Base-by-base conservation (phyloP, 2,113 vertebrate species). In the Nerophis lumbriciformis region DNA sequence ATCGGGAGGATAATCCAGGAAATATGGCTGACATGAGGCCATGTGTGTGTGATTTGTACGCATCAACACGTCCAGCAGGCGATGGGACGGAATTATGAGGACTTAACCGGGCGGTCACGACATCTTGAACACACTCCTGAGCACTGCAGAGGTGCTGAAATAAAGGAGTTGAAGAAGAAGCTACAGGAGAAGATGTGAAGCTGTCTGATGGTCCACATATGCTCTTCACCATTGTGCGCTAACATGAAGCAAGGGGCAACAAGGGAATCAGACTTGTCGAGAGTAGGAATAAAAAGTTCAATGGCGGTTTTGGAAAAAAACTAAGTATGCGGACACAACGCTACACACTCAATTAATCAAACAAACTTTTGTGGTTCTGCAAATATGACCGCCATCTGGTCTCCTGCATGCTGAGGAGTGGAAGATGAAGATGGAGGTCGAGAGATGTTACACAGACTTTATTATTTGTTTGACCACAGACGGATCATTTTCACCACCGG, bases 381-480 rank as follows among this genome's bases (percentile, higher is more conserved):
- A 72, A 70, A 69, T 73, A 71, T 65, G 54, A 80, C 56, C 53
- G 69, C 75, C 81, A 86, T 87, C 74, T 87, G 79, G 72, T 81
- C 75, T 72, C 13, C 47, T 61, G 77, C 65, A 55, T 50, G 63
- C 19, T 28, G 28, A 28, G 28, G 28, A 3, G 28, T 28, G 28
- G 28, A 28, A 28, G 28, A 28, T 28, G 28, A 53, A 73, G 53
- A 50, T 53, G 56, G 68, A 59, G 47, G 65, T 15, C 10, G 21
- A 37, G 39, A 19, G 63, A 48, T 64, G 64, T 69, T 62, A 53
- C 64, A 78, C 67, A 76, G 72, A 61, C 72, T 66, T 55, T 61
- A 79, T 82, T 84, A 81, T 61, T 76, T 66, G 59, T 68, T 69
- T 68, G 72, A 73, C 72, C 67, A 19, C 85, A 85, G 35, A 85